Evolutionary conservation across 2,888 invertebrate species (phyloP), one percentile per base, ranked within the genome.

Genomic region (Hyles lineata): DNA sequence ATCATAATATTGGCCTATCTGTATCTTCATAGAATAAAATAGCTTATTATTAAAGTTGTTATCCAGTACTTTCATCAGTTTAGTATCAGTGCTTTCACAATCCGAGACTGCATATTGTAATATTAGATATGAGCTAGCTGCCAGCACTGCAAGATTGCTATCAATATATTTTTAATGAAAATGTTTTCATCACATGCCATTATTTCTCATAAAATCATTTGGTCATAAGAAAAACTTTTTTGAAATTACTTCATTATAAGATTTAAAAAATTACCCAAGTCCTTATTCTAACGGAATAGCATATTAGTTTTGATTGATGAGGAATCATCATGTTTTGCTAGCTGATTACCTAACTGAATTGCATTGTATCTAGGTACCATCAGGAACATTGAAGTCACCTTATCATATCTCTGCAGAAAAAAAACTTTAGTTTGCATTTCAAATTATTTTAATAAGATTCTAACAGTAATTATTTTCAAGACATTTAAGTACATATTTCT

Each of bases 41-140:
- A 63, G 15, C 63, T 67, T 50, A 23, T 67, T 63, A 43, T 43
- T 63, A 67, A 21, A 63, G 2, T 43, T 23, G 67, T 21, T 63
- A 35, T 21, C 63, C 23, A 43, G 23, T 67, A 67, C 67, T 67
- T 67, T 67, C 67, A 67, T 50, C 50, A 43, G 67, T 50, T 63
- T 17, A 23, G 23, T 50, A 21, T 35, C 43, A 43, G 21, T 50
- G 67, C 67, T 67, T 67, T 50, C 67, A 50, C 67, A 50, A 67
- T 67, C 23, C 6, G 1, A 17, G 7, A 21, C 11, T 23, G 50
- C 67, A 23, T 17, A 25, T 17, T 60, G 25, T 55, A 19, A 43
- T 17, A 60, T 17, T 25, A 23, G 19, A 55, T 25, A 9, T 60
- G 60, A 25, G 23, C 23, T 67, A 50, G 43, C 23, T 2, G 23